These are phyloP conservation scores for Cephonodes hylas DNA, from an alignment of 2,888 invertebrate genomes.

Conservation along the genomic window DNA sequence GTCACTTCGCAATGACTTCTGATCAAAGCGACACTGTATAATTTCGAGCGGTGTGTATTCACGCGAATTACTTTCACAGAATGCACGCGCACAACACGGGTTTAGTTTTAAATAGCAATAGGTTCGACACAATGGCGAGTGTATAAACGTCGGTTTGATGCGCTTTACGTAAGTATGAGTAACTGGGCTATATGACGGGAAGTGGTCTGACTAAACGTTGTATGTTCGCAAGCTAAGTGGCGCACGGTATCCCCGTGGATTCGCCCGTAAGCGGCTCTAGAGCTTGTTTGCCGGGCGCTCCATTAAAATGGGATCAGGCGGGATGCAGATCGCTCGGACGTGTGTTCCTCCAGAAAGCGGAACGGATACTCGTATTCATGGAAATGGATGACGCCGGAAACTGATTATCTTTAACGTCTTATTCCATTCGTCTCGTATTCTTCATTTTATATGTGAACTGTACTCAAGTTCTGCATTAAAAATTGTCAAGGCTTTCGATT, in stretches of 20 bases:
- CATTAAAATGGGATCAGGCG: slow-evolving; percentile 80
- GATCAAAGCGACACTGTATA: not conserved
- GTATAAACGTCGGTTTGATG: slow-evolving; percentile 1
- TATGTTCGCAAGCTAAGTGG: slow-evolving; percentile 68
- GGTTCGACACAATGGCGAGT: not conserved
- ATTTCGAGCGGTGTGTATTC: not conserved
- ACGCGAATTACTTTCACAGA: not conserved
- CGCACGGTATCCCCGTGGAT: slow-evolving; percentile 72
- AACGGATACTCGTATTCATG: slow-evolving; percentile 40
- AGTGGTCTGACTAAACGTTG: slow-evolving; percentile 9
- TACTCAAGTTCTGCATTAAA: not conserved
- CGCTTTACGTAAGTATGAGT: slow-evolving; percentile 9
- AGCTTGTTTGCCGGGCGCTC: slow-evolving; percentile 80
- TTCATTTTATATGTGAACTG: slow-evolving; percentile 4
- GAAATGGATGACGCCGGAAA: slow-evolving; percentile 34
- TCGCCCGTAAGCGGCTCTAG: slow-evolving; percentile 75
- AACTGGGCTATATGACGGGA: slow-evolving; percentile 6
- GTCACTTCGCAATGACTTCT: slow-evolving; percentile 30
- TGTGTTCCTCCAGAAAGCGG: slow-evolving; percentile 38
- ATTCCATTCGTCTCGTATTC: not conserved
- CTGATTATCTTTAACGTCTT: slow-evolving; percentile 2
- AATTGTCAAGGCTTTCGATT: not conserved
- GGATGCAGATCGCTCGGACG: slow-evolving; percentile 78
- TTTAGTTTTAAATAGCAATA: slow-evolving; percentile 11
- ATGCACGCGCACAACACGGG: slow-evolving; percentile 24